Conservation (phyloP, 2,888 invertebrate genomes). For the Erebia epiphron region DNA sequence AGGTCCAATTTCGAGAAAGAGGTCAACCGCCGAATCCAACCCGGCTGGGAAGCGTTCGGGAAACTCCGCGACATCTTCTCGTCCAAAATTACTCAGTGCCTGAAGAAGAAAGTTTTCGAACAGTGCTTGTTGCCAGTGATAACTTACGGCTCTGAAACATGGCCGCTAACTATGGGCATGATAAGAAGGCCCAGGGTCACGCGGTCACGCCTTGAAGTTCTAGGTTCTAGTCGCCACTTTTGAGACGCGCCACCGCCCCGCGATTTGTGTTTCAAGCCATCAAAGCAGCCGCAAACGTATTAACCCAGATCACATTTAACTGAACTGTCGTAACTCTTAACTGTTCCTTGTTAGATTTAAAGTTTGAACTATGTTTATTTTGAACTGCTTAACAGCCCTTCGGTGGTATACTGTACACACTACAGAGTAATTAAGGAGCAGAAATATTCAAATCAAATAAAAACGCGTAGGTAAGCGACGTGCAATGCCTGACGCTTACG, state of each 20-base stretch:
- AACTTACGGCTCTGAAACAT: too few relatives aligned
- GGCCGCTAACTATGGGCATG: too few relatives aligned
- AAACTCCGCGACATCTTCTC: too few relatives aligned
- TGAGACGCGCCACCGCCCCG: neutral
- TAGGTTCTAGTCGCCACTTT: neutral
- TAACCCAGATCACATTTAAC: slow-evolving; percentile 42
- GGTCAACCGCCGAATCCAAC: too few relatives aligned
- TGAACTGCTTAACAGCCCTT: slow-evolving; percentile 24
- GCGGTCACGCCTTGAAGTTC: too few relatives aligned
- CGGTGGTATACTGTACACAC: neutral
- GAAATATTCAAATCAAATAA: neutral
- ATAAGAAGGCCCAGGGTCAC: too few relatives aligned
- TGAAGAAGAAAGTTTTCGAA: too few relatives aligned
- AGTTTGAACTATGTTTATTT: slow-evolving; percentile 22
- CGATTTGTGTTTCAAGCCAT: slow-evolving; percentile 21
- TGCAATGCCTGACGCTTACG: too few relatives aligned
- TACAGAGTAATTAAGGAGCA: slow-evolving; percentile 2
- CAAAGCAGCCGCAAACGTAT: slow-evolving; percentile 31
- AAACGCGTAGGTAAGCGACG: neutral
- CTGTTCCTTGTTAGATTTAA: slow-evolving; percentile 32
- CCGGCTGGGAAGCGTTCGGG: too few relatives aligned
- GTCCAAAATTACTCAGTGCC: too few relatives aligned
- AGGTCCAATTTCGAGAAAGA: too few relatives aligned
- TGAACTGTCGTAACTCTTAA: slow-evolving; percentile 36
- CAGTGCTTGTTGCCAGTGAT: too few relatives aligned